Evolutionary conservation across 1,140 invertebrate genomes (phyloP), one percentile per base, ranked within the genome.

Genomic region (Sweltsa coloradensis): DNA sequence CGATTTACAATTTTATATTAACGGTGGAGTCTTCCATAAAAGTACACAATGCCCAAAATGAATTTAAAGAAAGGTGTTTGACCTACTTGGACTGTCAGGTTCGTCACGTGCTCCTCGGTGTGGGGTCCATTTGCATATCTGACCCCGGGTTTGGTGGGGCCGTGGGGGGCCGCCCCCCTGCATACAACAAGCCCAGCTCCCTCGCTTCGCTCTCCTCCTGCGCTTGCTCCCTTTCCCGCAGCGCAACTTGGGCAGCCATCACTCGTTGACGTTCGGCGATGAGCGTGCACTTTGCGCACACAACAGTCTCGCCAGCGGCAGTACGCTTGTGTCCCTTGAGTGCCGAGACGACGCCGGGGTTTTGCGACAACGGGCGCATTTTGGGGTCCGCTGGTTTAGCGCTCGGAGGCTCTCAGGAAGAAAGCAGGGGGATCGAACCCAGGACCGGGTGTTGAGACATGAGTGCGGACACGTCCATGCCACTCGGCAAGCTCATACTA

Each of bases 311-410:
- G 91, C 91, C 96, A 41, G 90, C 76, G 64, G 94, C 98, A 66
- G 93, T 97, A 1, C 93, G 76, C 67, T 98, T 98, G 73, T 98
- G 94, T 3, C 94, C 90, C 69, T 98, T 99, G 16, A 99, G 73
- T 2, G 94, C 94, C 3, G 93, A 97, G 37, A 98, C 94, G 46
- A 97, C 90, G 49, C 94, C 95, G 72, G 99, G 96, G 72, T 99
- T n/a, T n/a, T 98, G 40, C 95, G 73, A 65, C 95, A 99, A 42
- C 96, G 75, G 34, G 96, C 95, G 70, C 95, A 98, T 69, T 98
- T 99, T n/a, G 96, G 96, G 22, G 95, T 99, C 51, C 96, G 69
- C 67, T 93, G 89, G 67, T n/a, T n/a, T 95, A 96, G 56, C 92
- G 74, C 64, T 97, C 92, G 18, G 86, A 85, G 55, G 78, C 79